Conservation (phyloP, 2,888 invertebrate species). For the Eristalis pertinax region DNA sequence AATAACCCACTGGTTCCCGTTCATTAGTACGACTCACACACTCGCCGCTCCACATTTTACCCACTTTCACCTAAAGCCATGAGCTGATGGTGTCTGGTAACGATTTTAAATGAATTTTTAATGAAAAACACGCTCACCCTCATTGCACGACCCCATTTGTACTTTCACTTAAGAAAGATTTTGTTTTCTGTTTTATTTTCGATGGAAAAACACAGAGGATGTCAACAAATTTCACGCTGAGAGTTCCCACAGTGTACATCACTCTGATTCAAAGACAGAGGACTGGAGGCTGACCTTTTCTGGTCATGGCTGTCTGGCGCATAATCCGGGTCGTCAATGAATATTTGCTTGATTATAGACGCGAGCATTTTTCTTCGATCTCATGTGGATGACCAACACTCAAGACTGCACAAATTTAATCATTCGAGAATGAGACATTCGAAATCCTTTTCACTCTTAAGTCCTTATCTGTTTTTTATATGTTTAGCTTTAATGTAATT, state of each 20-base stretch:
- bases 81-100: constrained; percentile 5
- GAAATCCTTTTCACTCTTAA: not conserved
- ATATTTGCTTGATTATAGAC: not conserved
- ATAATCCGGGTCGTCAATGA: not conserved
- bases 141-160: not conserved
- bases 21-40: not conserved
- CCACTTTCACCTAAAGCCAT: not conserved
- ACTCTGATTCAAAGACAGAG: not conserved
- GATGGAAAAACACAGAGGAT: not conserved
- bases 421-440: not conserved
- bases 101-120: constrained; percentile 18
- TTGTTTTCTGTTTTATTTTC: not conserved
- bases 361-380: not conserved
- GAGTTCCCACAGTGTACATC: not conserved
- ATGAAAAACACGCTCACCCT: not conserved
- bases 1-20: not conserved
- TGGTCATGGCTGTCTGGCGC: not conserved
- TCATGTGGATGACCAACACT: not conserved
- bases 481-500: not conserved
- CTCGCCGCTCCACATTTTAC: not conserved
- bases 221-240: not conserved
- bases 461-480: not conserved
- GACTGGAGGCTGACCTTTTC: not conserved
- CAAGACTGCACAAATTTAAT: too few species aligned
- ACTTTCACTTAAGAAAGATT: not conserved